Conservation (phyloP, 2,888 invertebrate genomes). For the Platerodrilus igneus region DNA sequence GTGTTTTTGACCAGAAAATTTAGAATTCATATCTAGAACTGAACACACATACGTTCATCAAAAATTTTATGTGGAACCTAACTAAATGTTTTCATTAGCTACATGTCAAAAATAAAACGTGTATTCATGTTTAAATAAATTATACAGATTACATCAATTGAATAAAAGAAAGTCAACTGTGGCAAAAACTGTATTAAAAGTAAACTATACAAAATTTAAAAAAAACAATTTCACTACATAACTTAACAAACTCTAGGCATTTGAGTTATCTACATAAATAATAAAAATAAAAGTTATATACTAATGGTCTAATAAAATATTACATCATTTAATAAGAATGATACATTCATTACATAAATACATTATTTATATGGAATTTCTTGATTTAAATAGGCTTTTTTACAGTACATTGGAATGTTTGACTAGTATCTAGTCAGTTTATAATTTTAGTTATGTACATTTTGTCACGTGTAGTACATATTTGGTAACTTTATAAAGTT, state of each 20-base stretch:
- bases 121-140: no score
- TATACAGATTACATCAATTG: no score
- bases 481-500: constrained; percentile 52
- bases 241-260: constrained; percentile 41
- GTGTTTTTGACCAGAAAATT: no score
- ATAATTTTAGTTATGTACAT: constrained; percentile 41
- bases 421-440: constrained; percentile 48
- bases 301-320: constrained; percentile 38
- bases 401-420: constrained; percentile 40
- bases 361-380: constrained; percentile 40
- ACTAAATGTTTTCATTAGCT: no score
- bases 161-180: constrained; percentile 18
- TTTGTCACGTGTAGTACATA: constrained; percentile 46
- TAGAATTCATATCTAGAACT: no score
- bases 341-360: constrained; percentile 41
- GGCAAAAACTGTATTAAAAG: constrained; percentile 47
- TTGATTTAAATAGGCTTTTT: constrained; percentile 36
- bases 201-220: constrained; percentile 47
- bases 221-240: constrained; percentile 42
- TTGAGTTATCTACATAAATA: constrained; percentile 37
- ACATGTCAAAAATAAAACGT: no score
- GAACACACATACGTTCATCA: no score
- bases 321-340: constrained; percentile 29
- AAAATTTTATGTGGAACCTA: no score
- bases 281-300: constrained; percentile 39